Evolutionary conservation across 1,140 invertebrate species (phyloP), one percentile per base, ranked within the genome.

Genomic region (Zaprionus kolodkinae): DNA sequence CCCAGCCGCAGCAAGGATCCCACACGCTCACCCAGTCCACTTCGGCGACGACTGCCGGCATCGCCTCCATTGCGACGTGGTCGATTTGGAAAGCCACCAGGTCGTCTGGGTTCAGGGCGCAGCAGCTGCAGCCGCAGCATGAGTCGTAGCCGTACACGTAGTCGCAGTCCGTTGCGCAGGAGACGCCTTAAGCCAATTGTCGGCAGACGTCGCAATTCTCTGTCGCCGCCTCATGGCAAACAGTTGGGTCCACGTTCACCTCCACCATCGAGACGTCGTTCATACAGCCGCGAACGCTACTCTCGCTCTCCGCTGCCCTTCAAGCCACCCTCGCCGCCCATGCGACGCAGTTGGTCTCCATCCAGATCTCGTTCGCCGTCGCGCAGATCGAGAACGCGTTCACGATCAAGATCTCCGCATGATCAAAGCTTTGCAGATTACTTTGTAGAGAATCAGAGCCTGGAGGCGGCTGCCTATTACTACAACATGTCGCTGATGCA

Each of bases 261-360:
- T 0, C 86, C 86, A 11, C 78, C 54, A 3, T 57, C 61, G 21
- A 64, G 81, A 21, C 75, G 81, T 17, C 75, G 76, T 21, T 91
- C 87, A 1, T 76, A 85, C 21, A 79, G 89, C 43, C 69, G 77
- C 0, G 89, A 84, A 17, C 68, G 82, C 11, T 85, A 81, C 35
- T 91, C 90, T 0, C 83, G 91, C 10, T 92, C 91, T 3, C 91
- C 91, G 12, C 55, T 92, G 45, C 91, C 88, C 10, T 92, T 92
- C 11, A 92, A 90, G 50, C 91, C 91, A 3, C 91, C 91, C 0
- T 92, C 91, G 15, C 91, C 91, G n/a, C 91, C 91, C 7, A 92
- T 91, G 85, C 85, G 82, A 25, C 91, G 85, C 40, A 92, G 88
- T 55, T 81, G 81, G 67, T 84, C 11, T 33, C 33, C 25, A 1